These are phyloP conservation scores for Haplotaxodon microlepis DNA, from an alignment of 2,113 vertebrate genomes.

Conservation along the genomic window DNA sequence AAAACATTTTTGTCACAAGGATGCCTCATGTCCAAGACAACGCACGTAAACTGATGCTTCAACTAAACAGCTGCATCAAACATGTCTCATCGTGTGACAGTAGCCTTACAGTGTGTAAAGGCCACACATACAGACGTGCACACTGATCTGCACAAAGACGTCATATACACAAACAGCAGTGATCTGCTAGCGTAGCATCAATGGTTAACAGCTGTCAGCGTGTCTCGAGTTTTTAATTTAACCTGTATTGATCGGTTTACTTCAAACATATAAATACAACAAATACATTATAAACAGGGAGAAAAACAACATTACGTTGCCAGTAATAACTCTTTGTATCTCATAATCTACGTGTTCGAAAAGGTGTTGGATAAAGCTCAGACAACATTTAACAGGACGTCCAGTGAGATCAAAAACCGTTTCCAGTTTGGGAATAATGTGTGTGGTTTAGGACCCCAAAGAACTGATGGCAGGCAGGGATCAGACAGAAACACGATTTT, in stretches of 20 bases:
- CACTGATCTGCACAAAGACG: not conserved
- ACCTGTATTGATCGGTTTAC: not conserved
- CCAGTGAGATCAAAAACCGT: fast-evolving
- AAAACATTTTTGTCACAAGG: not conserved
- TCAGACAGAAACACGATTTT: not conserved
- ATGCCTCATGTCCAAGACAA: not conserved
- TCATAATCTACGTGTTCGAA: not conserved
- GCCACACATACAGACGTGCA: not conserved
- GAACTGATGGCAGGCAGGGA: not conserved
- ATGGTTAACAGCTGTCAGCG: not conserved
- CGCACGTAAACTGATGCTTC: not conserved
- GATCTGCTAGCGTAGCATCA: not conserved
- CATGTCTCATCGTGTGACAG: not conserved
- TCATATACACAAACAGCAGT: not conserved
- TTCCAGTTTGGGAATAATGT: not conserved
- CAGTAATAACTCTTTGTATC: not conserved
- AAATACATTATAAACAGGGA: not conserved
- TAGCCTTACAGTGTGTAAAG: not conserved
- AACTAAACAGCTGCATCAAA: not conserved
- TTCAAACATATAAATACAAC: not conserved
- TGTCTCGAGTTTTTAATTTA: not conserved
- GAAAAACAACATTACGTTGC: not conserved
- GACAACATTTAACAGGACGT: not conserved
- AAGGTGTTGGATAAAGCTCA: not conserved
- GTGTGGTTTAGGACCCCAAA: not conserved